Evolutionary conservation across 2,888 invertebrate species (phyloP), one percentile per base, ranked within the genome.

Genomic region (Hymenopus coronatus): DNA sequence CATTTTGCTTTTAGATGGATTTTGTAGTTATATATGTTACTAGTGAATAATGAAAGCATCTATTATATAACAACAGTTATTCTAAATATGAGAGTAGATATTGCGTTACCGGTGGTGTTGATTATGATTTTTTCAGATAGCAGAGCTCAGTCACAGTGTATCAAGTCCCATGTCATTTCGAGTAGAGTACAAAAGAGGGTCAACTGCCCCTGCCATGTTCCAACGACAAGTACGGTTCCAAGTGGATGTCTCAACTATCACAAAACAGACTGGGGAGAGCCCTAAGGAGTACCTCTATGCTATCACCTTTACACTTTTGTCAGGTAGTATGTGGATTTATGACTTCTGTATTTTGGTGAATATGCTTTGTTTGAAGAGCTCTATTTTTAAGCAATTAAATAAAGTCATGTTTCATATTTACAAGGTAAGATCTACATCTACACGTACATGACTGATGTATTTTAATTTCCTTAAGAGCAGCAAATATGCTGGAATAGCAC

Each of bases 141-240:
- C 98, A 27, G 98, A 99, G 93, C 93, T 99, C 92, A 98, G 98
- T 85, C 99, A 99, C 94, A 99, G 98, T 92, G 99, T 99, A n/a
- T 96, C 98, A 54, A 98, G 98, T 90, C 99, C 99, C 87, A 98
- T 98, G 95, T 98, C 99, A 82, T 99, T 99, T 94, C 96, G 98
- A 88, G 99, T 99, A 89, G 99, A 99, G 93, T 99, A 99, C 94
- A 98, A 98, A 93, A 94, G 99, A 87, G 98, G 97, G 28, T 97
- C 97, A 84, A 97, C 98, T 91, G 98, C 98, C 88, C 98, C 98
- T 30, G 98, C 98, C 90, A 98, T 99, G 97, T 99, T 99, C 93
- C 98, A 99, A 92, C 94, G 99, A 91, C 99, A 99, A 93, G 98
- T 99, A 40, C 95, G 98, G 91, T 98, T 99, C 94, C 99, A 99